Evolutionary conservation across 2,797 vertebrate species (phyloP), one percentile per base, ranked within the genome.

Genomic region (Acanthornis magna): DNA sequence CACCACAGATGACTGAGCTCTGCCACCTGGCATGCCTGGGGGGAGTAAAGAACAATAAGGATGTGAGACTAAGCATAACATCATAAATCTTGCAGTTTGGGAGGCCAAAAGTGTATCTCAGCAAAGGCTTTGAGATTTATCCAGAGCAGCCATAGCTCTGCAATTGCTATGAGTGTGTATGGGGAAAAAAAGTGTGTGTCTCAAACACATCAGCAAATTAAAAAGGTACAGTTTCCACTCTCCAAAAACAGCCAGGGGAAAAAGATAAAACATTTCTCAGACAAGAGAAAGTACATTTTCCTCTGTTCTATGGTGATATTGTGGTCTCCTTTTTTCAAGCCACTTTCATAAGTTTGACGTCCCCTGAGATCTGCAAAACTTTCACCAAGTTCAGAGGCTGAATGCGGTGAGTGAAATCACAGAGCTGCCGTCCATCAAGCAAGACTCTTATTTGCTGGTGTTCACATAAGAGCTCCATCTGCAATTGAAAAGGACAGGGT

Each of bases 391-490:
- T 97, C 36, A 99, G 98, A 36, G 92, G 97, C 43, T 97, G 93
- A 81, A 99, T 21, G 25, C 99, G 98, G 95, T 99, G 98, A 77
- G 96, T 95, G 96, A 99, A 99, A 89, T 98, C 98, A 85, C 98
- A 99, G 85, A 99, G 97, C 42, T 98, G 98, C 95, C 98, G 98
- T 30, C 99, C 99, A 27, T 99, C 99, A 77, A 99, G 98, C 95
- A 99, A 75, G 92, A 99, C 98, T 48, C 98, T 98, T 89, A 99
- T 99, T 96, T 99, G 99, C 98, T 99, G 99, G 96, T 99, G 99
- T 94, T 99, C 98, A 92, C 99, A 99, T 5, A 99, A 98, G 7
- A 99, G 98, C 96, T 99, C 99, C 99, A 99, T 99, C 99, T 99
- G 75, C 61, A 73, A 90, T 48, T 60, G 47, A 87, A 94, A 88